Base-by-base conservation (phyloP, 2,888 invertebrate genomes). In the Mimas tiliae region DNA sequence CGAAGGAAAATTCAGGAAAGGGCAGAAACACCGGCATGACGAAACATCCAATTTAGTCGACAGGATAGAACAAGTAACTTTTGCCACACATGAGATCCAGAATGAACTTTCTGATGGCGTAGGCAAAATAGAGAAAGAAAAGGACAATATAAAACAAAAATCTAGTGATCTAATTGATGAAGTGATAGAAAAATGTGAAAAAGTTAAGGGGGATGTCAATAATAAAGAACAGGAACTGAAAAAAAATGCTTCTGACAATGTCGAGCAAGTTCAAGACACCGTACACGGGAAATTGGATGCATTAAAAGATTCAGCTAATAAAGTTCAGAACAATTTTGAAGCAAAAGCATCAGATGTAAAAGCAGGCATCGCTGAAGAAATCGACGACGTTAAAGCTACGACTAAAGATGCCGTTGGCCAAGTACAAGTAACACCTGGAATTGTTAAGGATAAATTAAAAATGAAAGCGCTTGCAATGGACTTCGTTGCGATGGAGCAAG, bases 1-100 rank as follows among this genome's bases (percentile, higher is more conserved):
- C 67, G 88, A 91, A 72, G 86, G 88, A 1, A 87, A 80, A 73
- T 88, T 75, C 70, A 83, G 81, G 16, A 82, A 85, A 62, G 88
- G 88, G 42, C 83, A 86, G 68, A 90, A 91, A 78, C 91, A 93
- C 70, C 83, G 86, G 21, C 91, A 92, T 64, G 90, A 93, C 21
- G 92, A 92, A 80, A 91, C 92, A 4, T 91, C 91, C 1, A 93
- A 88, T 69, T 72, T 91, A 65, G 80, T 84, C 4, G 93, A 93
- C 64, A 89, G 88, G 68, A 87, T 91, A 69, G 93, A 93, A 81
- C 90, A 93, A 69, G 89, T 86, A 2, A 87, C 91, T 66, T 92
- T 93, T 66, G 75, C 90, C 11, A 83, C 89, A 0, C 86, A 92
- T 68, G 92, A 93, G 75, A 89, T 88, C 65, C 69, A 89, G 1